A percentile compares a stretch with the other conserved stretches of the same genome.
Evolutionary conservation across 1,140 invertebrate genomes (phyloP).

Genomic region (Anthonomus grandis): DNA sequence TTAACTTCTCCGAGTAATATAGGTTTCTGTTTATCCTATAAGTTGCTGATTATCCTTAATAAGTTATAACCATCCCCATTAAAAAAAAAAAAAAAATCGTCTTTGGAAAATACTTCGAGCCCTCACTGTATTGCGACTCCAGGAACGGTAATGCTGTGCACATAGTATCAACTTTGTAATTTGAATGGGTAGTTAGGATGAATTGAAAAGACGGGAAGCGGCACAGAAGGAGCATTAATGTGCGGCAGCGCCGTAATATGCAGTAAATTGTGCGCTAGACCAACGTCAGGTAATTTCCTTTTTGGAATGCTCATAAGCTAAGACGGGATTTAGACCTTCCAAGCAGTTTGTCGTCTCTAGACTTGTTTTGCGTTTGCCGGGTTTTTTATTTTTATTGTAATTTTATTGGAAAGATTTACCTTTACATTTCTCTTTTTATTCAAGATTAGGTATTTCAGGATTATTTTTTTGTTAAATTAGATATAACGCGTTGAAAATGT

Average conservation of each 20-base stretch:
- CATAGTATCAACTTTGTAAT: slow-evolving; percentile 27
- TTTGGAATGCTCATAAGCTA: slow-evolving; percentile 23
- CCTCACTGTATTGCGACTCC: neutral
- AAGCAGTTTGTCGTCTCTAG: slow-evolving; percentile 1
- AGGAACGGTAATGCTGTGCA: slow-evolving; percentile 16
- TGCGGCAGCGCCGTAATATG: slow-evolving; percentile 22
- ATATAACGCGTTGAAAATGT: too few relatives aligned
- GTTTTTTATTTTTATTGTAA: too few relatives aligned
- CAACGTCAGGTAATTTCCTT: slow-evolving; percentile 27
- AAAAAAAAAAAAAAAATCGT: too few relatives aligned
- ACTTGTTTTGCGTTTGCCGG: neutral
- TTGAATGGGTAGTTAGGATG: slow-evolving; percentile 27
- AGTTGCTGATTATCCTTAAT: too few relatives aligned
- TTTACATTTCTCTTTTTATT: too few relatives aligned
- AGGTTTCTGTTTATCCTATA: too few relatives aligned
- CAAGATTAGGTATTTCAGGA: too few relatives aligned
- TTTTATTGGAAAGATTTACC: too few relatives aligned
- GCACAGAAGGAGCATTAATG: slow-evolving; percentile 23
- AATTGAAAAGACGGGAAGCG: slow-evolving; percentile 28
- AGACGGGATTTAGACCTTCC: slow-evolving; percentile 12
- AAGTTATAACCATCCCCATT: too few relatives aligned
- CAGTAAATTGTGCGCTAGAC: slow-evolving; percentile 21
- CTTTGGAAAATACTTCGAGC: too few relatives aligned
- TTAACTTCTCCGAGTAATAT: too few relatives aligned
- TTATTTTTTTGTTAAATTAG: too few relatives aligned